These are phyloP conservation scores for Motacilla alba DNA, from an alignment of 2,113 vertebrate species.

Conservation along the genomic window DNA sequence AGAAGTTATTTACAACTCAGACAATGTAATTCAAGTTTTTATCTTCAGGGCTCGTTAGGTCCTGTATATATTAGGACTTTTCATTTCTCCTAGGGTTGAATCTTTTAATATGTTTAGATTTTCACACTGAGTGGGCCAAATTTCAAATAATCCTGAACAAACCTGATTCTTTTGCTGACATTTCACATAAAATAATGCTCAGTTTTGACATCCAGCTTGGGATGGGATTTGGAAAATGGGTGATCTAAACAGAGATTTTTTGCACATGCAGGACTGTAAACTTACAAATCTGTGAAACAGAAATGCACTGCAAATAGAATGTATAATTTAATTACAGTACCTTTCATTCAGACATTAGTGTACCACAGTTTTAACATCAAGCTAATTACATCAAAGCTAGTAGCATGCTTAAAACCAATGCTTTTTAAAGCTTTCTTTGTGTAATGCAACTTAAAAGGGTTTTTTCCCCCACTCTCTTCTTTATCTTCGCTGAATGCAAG, in stretches of 20 bases:
- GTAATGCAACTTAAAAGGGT: neutral
- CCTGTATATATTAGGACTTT: neutral
- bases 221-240: neutral
- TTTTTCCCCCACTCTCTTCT: neutral
- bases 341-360: constrained; percentile 17
- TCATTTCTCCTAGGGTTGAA: neutral
- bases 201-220: neutral
- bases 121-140: constrained; percentile 9
- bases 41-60: neutral
- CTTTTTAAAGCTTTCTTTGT: neutral
- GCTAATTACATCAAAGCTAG: constrained; percentile 14
- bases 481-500: neutral
- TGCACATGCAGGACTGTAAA: neutral
- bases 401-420: neutral
- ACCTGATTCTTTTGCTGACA: neutral
- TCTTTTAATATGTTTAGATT: constrained; percentile 16
- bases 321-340: neutral
- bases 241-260: neutral
- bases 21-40: neutral
- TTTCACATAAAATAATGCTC: neutral
- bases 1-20: neutral
- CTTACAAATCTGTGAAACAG: neutral
- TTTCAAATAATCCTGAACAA: neutral
- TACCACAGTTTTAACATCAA: constrained; percentile 43
- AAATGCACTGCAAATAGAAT: neutral